Evolutionary conservation across 2,797 vertebrate genomes (phyloP), one percentile per base, ranked within the genome.

Genomic region (Oceanodroma leucorhoa): DNA sequence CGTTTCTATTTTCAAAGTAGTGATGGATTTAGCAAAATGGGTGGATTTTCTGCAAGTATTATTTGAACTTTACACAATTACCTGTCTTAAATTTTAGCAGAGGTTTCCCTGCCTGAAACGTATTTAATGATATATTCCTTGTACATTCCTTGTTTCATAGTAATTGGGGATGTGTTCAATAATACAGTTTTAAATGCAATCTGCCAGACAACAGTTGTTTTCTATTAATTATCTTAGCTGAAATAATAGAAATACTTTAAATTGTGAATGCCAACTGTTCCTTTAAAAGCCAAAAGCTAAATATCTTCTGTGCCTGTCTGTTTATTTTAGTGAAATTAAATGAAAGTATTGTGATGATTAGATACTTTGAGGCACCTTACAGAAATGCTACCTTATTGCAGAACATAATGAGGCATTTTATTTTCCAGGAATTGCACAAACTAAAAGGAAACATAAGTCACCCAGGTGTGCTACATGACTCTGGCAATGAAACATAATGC

Each of bases 181-280:
- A 57, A 43, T 21, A 83, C 17, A 54, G 38, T 75, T 89, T 93
- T 53, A 80, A 92, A 89, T 73, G 30, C 29, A 92, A 48, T 83
- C 90, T 95, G 65, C 34, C 64, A 89, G 67, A 77, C 50, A 95
- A 46, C 45, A 87, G 53, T 84, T 95, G 75, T 89, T 96, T 92
- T 62, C 75, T 66, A 65, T 92, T 95, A 95, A 90, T 94, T 70
- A 76, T 65, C 71, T 70, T 50, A 95, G 48, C 65, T 66, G 81
- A 94, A 95, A 84, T 92, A 96, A 90, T 85, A 92, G 45, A 92
- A 89, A 82, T 60, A 57, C 50, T 91, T 92, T 55, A 81, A 79
- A 85, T 70, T 87, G 76, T 53, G 79, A 87, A 91, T 64, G 58
- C 61, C 61, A 93, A 79, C 36, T 66, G 22, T 66, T 57, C 67